Conservation (phyloP, 2,888 invertebrate genomes). For the Idaea dimidiata region DNA sequence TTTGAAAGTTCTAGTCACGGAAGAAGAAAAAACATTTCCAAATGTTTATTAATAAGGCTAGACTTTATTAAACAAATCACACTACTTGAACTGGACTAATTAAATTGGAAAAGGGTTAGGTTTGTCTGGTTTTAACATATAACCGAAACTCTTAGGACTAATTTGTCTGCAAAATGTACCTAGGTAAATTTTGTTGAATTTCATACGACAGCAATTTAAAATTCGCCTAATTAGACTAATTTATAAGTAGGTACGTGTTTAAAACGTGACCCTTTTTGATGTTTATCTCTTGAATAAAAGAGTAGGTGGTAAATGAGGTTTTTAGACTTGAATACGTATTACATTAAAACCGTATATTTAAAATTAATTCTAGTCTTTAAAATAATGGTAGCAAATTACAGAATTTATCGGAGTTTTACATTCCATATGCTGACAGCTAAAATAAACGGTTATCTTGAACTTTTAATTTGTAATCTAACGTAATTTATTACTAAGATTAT, state of each 20-base stretch:
- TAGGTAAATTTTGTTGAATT: neutral
- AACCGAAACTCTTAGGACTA: neutral
- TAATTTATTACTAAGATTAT: no score
- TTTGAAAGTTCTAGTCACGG: no score
- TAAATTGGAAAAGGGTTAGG: slow-evolving; percentile 32
- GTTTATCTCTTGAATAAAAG: neutral
- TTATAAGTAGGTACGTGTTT: neutral
- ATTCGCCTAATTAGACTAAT: neutral
- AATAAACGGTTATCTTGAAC: no score
- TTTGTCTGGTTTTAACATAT: slow-evolving; percentile 22
- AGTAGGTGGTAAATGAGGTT: neutral
- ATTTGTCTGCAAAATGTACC: neutral
- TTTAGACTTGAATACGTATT: no score
- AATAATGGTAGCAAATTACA: no score
- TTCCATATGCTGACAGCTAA: no score
- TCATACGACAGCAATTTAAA: neutral
- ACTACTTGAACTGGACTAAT: slow-evolving; percentile 27
- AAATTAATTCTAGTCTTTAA: no score
- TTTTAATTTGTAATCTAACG: no score
- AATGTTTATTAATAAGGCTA: no score
- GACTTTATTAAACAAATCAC: slow-evolving; percentile 25
- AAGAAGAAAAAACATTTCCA: no score
- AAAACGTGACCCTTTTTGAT: neutral
- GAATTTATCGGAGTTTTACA: no score
- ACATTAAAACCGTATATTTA: no score